A percentile compares a stretch with the other conserved stretches of the same genome.
Conservation (phyloP, 64 coral and sea anemone genomes). For the Actinia tenebrosa region DNA sequence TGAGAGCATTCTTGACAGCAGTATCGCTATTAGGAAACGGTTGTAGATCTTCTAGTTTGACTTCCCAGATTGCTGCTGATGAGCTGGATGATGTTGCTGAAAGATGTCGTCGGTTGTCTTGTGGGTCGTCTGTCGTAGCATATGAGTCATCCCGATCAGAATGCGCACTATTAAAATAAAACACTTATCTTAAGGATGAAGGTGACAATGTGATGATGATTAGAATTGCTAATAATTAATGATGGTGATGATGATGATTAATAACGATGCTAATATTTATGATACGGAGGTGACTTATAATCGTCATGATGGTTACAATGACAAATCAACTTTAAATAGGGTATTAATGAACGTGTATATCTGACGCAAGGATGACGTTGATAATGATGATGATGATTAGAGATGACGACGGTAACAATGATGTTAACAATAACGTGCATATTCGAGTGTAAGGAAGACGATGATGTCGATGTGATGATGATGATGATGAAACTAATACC, state of each 20-base stretch:
- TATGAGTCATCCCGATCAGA: conserved; percentile 72
- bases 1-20: conserved; percentile 66
- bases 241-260: background rate
- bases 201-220: background rate
- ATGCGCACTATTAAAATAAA: conserved; percentile 42
- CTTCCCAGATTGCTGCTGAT: conserved; percentile 79
- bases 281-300: no score
- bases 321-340: no score
- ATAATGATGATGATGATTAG: no score
- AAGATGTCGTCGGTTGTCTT: conserved; percentile 42
- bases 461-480: no score
- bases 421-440: no score
- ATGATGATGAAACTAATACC: no score
- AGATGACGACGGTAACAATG: no score
- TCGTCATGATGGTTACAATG: no score
- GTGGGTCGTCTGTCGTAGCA: conserved; percentile 78
- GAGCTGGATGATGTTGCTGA: conserved; percentile 39
- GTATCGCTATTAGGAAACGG: conserved; percentile 72
- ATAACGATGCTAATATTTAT: background rate
- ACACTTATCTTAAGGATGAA: background rate
- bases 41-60: conserved; percentile 63
- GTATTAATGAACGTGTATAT: no score
- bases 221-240: background rate
- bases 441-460: no score
- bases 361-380: background rate